Conservation (phyloP, 2,888 invertebrate species). For the Pseudococcus jackbeardsleyi region DNA sequence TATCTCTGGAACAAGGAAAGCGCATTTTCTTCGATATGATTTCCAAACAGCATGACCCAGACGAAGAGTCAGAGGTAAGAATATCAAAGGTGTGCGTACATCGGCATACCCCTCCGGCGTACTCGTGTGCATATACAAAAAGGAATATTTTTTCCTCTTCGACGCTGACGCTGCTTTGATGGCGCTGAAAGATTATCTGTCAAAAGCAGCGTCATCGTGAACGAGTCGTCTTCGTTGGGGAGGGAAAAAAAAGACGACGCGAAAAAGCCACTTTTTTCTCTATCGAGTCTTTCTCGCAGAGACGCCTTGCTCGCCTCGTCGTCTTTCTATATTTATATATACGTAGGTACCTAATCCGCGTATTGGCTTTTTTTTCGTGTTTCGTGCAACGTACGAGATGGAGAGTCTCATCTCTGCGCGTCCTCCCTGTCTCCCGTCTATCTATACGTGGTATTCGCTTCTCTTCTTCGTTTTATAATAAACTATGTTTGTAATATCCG, state of each 20-base stretch:
- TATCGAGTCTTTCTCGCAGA: background rate
- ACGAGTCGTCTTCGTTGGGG: background rate
- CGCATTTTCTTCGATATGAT: constrained; percentile 21
- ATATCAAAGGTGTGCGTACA: background rate
- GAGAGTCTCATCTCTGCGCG: background rate
- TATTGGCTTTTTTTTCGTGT: background rate
- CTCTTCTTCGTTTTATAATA: constrained; percentile 23
- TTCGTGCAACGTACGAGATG: background rate
- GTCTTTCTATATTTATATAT: background rate
- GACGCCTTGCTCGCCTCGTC: background rate
- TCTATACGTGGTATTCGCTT: background rate
- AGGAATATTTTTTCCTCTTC: constrained; percentile 27
- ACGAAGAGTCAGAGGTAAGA: background rate
- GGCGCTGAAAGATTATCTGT: constrained; percentile 46
- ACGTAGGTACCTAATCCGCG: background rate
- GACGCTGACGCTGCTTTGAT: constrained; percentile 15
- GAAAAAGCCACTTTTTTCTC: constrained; percentile 53
- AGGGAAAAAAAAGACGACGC: background rate
- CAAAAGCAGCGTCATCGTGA: constrained; percentile 52
- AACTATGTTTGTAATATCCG: constrained; percentile 52
- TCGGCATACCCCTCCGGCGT: background rate
- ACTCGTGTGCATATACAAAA: constrained; percentile 5
- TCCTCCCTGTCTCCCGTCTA: background rate
- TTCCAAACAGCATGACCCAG: background rate
- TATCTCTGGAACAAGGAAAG: background rate